A percentile compares a stretch with the other conserved stretches of the same genome.
phyloP scores from a whole-genome alignment of 1,140 invertebrate species.

The Neotoxoptera formosana region DNA sequence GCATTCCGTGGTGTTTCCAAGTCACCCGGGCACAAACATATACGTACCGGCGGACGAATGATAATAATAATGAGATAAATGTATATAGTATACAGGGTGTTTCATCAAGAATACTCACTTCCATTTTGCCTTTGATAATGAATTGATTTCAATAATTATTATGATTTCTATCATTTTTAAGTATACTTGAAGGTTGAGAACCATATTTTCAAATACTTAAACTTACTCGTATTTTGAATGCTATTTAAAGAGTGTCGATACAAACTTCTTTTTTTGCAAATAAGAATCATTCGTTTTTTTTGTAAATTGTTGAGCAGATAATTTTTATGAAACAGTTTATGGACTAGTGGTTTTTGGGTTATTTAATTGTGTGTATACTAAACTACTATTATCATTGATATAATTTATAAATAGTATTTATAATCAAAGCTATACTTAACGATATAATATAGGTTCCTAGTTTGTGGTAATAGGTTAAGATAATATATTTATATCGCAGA shows the following conservation, averaged over 20 bases:
- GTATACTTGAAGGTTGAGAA: not conserved
- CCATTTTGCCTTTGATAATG: not conserved
- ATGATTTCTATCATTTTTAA: not conserved
- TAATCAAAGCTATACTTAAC: too few relatives aligned
- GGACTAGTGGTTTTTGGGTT: not conserved
- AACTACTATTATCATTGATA: too few relatives aligned
- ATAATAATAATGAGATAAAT: not conserved
- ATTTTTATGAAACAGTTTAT: too few relatives aligned
- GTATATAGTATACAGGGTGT: not conserved
- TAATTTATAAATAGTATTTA: too few relatives aligned
- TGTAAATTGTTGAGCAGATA: not conserved
- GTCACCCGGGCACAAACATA: not conserved
- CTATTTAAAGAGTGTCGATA: not conserved
- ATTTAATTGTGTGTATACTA: not conserved
- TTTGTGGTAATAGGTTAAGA: not conserved
- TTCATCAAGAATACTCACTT: not conserved
- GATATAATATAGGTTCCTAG: not conserved
- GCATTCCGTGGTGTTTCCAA: not conserved
- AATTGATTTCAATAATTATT: not conserved
- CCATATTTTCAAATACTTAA: not conserved
- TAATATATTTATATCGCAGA: not conserved
- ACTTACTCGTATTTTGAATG: not conserved
- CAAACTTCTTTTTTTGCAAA: not conserved
- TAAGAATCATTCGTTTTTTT: not conserved
- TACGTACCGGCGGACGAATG: too few relatives aligned